Base-by-base conservation (phyloP, 1,140 invertebrate species). In the Nomia melanderi region DNA sequence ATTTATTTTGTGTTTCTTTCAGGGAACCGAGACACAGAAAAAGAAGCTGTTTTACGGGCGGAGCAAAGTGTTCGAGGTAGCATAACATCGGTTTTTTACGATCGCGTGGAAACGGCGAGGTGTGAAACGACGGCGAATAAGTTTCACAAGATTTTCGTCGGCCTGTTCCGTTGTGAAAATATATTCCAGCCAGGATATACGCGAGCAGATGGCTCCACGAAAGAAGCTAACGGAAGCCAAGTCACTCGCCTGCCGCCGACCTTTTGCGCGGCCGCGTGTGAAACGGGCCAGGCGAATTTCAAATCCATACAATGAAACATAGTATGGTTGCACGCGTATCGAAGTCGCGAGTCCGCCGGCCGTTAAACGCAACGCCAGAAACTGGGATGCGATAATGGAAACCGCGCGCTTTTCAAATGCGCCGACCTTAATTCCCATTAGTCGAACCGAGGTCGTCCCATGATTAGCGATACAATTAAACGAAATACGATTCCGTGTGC, bases 221-320 rank as follows among this genome's bases (percentile, higher is more conserved):
- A 71, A 44, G 44, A 62, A 62, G 31, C 41, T 85, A 85, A 84
- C 82, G 82, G 82, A 85, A 84, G 75, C n/a, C n/a, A 54, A 63
- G 31, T 69, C 50, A 54, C 33, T 53, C 50, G 59, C 65, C 64
- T 56, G 64, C n/a, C 44, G 62, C 39, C 81, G 70, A 81, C 71
- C 78, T 75, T 72, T 71, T 54, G 31, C 29, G 41, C 57, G 67
- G 41, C 60, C 29, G 67, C 83, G 82, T 85, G 83, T 66, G 83
- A 85, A 85, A 59, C 74, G 47, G 82, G 83, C 74, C 83, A 75
- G 44, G 47, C 65, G n/a, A 50, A 50, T 25, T n/a, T 50, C 41
- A 63, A 72, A 74, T 65, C 81, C 78, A 70, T 65, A 84, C 78
- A 84, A 83, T 81, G 74, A 75, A 84, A 78, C 67, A 11, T 50